Base-by-base conservation (phyloP, 2,113 vertebrate genomes). In the Chionomys nivalis region DNA sequence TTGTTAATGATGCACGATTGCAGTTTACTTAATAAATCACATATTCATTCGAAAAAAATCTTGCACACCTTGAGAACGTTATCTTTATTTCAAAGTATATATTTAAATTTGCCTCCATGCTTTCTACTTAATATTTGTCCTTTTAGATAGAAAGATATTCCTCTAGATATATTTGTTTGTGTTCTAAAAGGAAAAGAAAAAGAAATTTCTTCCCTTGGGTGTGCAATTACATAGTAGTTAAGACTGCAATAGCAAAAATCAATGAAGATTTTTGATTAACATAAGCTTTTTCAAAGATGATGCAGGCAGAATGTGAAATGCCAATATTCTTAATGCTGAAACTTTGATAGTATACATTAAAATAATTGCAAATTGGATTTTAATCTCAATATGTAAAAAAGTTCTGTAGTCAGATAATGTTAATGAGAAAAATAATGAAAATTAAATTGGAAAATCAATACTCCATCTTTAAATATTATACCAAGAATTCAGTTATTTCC, bases 241-340 rank as follows among this genome's bases (percentile, higher is more conserved):
- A 92, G 44, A 52, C 3, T 79, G 90, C 66, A 72, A 92, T 94
- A 55, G 39, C 55, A 93, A 95, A 97, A 95, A 87, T 93, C 77
- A 93, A 49, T 94, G 77, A 95, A 14, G 11, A 73, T 26, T 88
- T 91, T 85, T 87, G 44, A 78, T 91, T 93, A 88, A 19, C 39
- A 91, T 89, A 88, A 76, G 52, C 33, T 4, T 96, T 93, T 93
- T 76, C 36, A 89, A 88, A 91, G 55, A 95, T 63, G 66, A 94
- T 89, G 21, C 85, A 97, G 68, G 49, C 61, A 89, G 26, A 85
- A 82, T 73, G 28, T 90, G 72, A 96, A 96, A 87, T 52, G 90
- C 89, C 92, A 89, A 87, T 94, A 91, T 77, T 94, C n/a, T 82
- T 93, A 95, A 89, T 87, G 73, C 26, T 72, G 93, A 88, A 92